Conservation (phyloP, 2,888 invertebrate species). For the Corythucha ciliata region DNA sequence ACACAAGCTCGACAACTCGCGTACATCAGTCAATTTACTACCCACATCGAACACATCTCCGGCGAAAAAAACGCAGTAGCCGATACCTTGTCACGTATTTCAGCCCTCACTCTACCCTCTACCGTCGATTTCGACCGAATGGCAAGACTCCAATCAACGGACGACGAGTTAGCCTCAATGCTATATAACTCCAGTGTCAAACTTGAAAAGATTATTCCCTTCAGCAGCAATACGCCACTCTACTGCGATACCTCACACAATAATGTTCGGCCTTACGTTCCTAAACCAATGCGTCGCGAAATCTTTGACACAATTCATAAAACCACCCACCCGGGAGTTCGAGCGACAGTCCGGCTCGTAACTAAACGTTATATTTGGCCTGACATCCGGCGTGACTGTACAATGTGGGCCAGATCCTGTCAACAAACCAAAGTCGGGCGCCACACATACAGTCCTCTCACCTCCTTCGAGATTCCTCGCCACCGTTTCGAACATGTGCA, state of each 20-base stretch:
- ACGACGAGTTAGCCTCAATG: conserved; percentile 3
- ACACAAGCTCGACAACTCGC: conserved; percentile 39
- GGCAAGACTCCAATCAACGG: background rate
- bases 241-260: conserved; percentile 2
- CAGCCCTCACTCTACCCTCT: conserved; percentile 21
- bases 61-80: conserved; percentile 39
- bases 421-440: conserved; percentile 39
- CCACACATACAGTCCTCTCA: conserved; percentile 37
- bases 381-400: conserved; percentile 38
- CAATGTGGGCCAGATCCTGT: conserved; percentile 38
- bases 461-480: conserved; percentile 33
- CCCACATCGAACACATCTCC: conserved; percentile 38
- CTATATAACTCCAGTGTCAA: background rate
- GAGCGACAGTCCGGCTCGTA: conserved; percentile 36
- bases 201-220: background rate
- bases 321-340: conserved; percentile 35
- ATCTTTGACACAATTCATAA: conserved; percentile 33
- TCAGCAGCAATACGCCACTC: background rate
- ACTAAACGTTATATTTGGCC: conserved; percentile 41
- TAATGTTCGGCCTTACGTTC: conserved; percentile 23
- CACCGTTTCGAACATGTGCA: conserved; percentile 38
- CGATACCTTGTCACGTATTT: conserved; percentile 39
- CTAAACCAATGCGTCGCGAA: conserved; percentile 14
- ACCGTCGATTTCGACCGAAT: conserved; percentile 1
- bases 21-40: conserved; percentile 39